These are phyloP conservation scores for Ricordea florida DNA, from an alignment of 92 coral and sea anemone genomes.

Conservation along the genomic window DNA sequence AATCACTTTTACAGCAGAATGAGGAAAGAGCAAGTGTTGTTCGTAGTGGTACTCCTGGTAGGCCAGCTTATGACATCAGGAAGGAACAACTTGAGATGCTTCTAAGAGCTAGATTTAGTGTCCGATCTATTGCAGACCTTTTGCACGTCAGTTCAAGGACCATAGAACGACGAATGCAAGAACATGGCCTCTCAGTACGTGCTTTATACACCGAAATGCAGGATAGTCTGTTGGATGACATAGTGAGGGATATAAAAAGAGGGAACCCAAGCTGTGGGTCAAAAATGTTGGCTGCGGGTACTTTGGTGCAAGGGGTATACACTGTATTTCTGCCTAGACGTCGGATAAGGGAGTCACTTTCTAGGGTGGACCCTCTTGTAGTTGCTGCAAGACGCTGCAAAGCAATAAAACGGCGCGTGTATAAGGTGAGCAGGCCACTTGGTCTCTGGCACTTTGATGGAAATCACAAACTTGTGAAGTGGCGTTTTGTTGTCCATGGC, in stretches of 20 bases:
- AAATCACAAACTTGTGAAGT: constrained; percentile 48
- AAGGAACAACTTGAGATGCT: constrained; percentile 40
- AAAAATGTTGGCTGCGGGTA: constrained; percentile 61
- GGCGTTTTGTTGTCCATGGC: constrained; percentile 48
- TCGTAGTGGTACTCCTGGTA: constrained; percentile 42
- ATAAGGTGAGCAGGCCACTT: constrained; percentile 41
- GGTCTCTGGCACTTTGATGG: constrained; percentile 60
- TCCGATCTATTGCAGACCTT: constrained; percentile 19
- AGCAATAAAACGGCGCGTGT: constrained; percentile 44
- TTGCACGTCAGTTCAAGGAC: constrained; percentile 37
- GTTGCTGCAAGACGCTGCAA: constrained; percentile 50
- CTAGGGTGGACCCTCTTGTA: constrained; percentile 64
- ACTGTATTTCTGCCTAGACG: constrained; percentile 38
- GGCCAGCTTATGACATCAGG: constrained; percentile 40
- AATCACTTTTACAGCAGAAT: constrained; percentile 9
- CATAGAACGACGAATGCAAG: constrained; percentile 60
- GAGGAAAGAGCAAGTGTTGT: constrained; percentile 12
- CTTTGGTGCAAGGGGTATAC: constrained; percentile 52
- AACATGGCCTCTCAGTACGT: constrained; percentile 50
- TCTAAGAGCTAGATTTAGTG: constrained; percentile 15
- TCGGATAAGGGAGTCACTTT: constrained; percentile 53
- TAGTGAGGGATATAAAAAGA: constrained; percentile 22
- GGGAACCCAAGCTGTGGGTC: constrained; percentile 56
- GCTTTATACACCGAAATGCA: constrained; percentile 41
- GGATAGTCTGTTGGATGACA: constrained; percentile 49